A percentile compares a stretch with the other conserved stretches of the same genome.
phyloP scores from a whole-genome alignment of 2,113 vertebrate genomes.

The Lamprologus callipterus region DNA sequence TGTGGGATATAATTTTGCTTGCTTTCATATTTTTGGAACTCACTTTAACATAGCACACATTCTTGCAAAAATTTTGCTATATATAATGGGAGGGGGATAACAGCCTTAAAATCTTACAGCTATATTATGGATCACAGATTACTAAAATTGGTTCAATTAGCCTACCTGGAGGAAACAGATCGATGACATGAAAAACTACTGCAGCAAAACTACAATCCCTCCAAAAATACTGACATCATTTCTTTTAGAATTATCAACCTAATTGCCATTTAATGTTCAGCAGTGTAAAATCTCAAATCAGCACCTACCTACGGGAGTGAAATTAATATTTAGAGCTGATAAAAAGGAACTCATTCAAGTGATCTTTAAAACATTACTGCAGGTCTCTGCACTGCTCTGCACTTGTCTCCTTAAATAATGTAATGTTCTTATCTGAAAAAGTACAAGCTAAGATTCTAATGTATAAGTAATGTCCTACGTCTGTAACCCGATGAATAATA shows the following conservation, averaged over 20 bases:
- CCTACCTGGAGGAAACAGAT: background rate
- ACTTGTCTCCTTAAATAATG: conserved; percentile 62
- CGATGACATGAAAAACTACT: background rate
- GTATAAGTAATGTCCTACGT: conserved; percentile 56
- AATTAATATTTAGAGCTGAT: conserved; percentile 21
- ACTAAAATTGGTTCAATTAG: background rate
- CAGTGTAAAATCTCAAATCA: background rate
- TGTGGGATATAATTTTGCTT: background rate
- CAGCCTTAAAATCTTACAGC: background rate
- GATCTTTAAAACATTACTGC: conserved; percentile 59
- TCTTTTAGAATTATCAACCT: background rate
- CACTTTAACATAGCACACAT: background rate
- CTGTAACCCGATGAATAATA: conserved; percentile 57
- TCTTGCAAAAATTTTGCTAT: accelerated
- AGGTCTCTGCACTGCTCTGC: conserved; percentile 27
- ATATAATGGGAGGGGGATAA: background rate
- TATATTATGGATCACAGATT: background rate
- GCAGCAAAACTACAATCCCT: background rate
- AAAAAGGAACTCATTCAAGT: conserved; percentile 7
- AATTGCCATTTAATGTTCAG: background rate
- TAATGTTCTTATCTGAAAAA: conserved; percentile 42
- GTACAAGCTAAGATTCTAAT: conserved; percentile 50
- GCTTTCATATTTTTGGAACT: background rate
- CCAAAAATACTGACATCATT: background rate
- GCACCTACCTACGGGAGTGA: background rate